Evolutionary conservation across 2,888 invertebrate genomes (phyloP), one percentile per base, ranked within the genome.

Genomic region (Nematopogon swammerdamellus): DNA sequence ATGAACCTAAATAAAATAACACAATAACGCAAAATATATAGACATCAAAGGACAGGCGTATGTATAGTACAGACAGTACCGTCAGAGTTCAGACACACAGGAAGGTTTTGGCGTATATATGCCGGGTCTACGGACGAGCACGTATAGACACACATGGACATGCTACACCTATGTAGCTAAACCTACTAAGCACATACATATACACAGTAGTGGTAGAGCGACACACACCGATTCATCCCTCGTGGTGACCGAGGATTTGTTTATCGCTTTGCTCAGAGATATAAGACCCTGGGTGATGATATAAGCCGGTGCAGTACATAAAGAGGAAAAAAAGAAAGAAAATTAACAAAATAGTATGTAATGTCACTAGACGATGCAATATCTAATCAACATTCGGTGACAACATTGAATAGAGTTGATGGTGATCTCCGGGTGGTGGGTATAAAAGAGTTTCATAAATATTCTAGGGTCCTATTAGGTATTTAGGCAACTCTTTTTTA

Each of bases 151-250:
- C 14, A 6, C 36, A 36, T 36, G 36, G 3, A 6, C 36, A 36
- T 36, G 36, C 36, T 36, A 68, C 67, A 48, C 19, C 68, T 63
- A 66, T 58, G 59, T 66, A 68, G n/a, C n/a, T n/a, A n/a, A n/a
- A 65, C 71, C 69, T 69, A 67, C 69, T 59, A 63, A 59, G 60
- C 61, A 64, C 65, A 68, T 69, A 63, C 64, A 64, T 60, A 68
- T 66, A 65, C 60, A 62, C 62, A 59, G 59, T 61, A 63, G 8
- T 36, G 36, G n/a, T 36, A 10, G 36, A 36, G 36, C 64, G 70
- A 72, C 73, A 74, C 76, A 74, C 74, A 75, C 77, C 77, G 72
- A 72, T 68, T 73, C 72, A 69, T 72, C 72, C 70, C 72, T 70
- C 68, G 71, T 63, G 5, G 49, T 44, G 25, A 44, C 68, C 68